Percentiles rank a stretch among this genome's conserved stretches.
phyloP scores from a whole-genome alignment of 2,113 vertebrate genomes.

The Brachyistius frenatus region DNA sequence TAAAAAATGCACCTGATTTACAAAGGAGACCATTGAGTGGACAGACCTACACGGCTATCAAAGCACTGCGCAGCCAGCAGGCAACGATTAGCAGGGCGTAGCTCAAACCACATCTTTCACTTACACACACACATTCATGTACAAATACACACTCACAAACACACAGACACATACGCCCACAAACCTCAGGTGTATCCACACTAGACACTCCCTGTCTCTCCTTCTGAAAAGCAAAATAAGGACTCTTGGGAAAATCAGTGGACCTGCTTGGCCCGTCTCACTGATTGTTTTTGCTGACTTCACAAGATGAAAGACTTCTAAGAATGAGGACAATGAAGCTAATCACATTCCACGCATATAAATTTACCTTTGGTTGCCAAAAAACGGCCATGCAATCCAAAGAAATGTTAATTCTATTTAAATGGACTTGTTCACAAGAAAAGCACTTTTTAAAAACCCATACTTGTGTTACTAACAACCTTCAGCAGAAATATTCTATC shows the following conservation, averaged over 20 bases:
- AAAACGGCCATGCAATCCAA: not conserved
- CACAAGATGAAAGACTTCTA: slow-evolving; percentile 6
- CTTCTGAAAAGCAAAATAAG: slow-evolving; percentile 70
- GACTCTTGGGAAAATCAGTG: slow-evolving; percentile 44
- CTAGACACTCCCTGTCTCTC: slow-evolving; percentile 69
- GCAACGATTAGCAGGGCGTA: slow-evolving; percentile 84
- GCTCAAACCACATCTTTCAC: slow-evolving; percentile 81
- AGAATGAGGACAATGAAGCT: not conserved
- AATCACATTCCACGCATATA: not conserved
- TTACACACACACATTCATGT: slow-evolving; percentile 56
- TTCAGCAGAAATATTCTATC: not conserved
- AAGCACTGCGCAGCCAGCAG: slow-evolving; percentile 78
- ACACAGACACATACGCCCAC: slow-evolving; percentile 41
- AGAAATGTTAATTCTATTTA: not conserved
- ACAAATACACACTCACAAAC: slow-evolving; percentile 51
- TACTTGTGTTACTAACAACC: not conserved
- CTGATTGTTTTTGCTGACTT: slow-evolving; percentile 50
- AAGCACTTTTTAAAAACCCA: not conserved
- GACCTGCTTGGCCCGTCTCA: slow-evolving; percentile 11
- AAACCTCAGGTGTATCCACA: slow-evolving; percentile 82
- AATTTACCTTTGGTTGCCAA: not conserved
- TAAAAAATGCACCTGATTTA: slow-evolving; percentile 79
- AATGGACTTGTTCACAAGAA: not conserved
- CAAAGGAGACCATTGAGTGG: slow-evolving; percentile 78
- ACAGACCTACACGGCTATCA: slow-evolving; percentile 75